Percentiles rank a stretch among this genome's conserved stretches.
phyloP scores from a whole-genome alignment of 2,113 vertebrate species.

The Psittacus erithacus region DNA sequence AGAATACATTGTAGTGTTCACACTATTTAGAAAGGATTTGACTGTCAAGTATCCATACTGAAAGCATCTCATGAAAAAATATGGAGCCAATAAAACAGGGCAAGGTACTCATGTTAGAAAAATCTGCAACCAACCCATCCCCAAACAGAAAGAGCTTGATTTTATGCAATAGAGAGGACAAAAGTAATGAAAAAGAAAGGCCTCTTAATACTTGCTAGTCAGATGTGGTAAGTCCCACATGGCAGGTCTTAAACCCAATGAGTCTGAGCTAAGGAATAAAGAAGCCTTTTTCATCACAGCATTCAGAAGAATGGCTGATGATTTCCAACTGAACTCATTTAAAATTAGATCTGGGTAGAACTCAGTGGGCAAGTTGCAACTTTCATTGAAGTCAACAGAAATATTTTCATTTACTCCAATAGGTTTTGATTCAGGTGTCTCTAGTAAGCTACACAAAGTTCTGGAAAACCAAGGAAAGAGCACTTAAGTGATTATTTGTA shows the following conservation, averaged over 20 bases:
- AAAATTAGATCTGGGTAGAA: slow-evolving; percentile 16
- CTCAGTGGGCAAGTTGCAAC: background rate
- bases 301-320: background rate
- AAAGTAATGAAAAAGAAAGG: background rate
- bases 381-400: background rate
- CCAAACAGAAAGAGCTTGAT: background rate
- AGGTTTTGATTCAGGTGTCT: background rate
- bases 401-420: background rate
- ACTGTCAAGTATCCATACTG: background rate
- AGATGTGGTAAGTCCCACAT: background rate
- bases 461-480: background rate
- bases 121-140: background rate
- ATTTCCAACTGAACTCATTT: background rate
- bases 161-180: background rate
- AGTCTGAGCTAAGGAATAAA: background rate
- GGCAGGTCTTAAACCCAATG: background rate
- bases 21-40: background rate
- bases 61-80: background rate
- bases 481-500: background rate
- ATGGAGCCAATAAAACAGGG: background rate
- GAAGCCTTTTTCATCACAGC: background rate
- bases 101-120: background rate
- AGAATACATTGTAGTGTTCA: background rate
- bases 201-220: background rate
- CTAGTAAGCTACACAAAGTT: background rate